Percentiles rank a stretch among this genome's conserved stretches.
phyloP scores from a whole-genome alignment of 2,888 invertebrate species.

The Octonoba sinensis region DNA sequence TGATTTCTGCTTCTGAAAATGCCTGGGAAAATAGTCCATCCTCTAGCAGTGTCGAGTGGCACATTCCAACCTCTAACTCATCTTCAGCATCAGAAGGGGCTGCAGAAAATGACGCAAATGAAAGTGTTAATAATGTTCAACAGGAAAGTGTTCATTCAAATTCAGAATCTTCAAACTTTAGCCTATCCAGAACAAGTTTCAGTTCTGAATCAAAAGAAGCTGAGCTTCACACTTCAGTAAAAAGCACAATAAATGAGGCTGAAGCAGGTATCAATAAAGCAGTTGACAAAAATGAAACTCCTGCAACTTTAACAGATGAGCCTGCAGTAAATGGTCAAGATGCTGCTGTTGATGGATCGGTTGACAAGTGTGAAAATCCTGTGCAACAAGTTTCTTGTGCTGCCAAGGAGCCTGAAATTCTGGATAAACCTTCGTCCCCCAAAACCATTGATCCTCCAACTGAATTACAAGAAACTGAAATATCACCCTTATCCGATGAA shows the following conservation, averaged over 20 bases:
- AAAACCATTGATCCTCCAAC: neutral
- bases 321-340: neutral
- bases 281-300: neutral
- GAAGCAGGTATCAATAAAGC: neutral
- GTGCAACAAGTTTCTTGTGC: neutral
- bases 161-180: conserved; percentile 44
- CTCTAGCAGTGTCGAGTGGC: conserved; percentile 53
- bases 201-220: conserved; percentile 18
- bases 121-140: neutral
- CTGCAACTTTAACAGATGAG: neutral
- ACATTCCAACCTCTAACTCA: conserved; percentile 48
- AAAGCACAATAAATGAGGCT: neutral
- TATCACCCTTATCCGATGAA: conserved; percentile 71
- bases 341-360: neutral
- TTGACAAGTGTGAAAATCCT: conserved; percentile 7
- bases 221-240: neutral
- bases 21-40: conserved; percentile 38
- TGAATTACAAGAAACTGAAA: conserved; percentile 12
- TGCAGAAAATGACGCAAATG: conserved; percentile 18
- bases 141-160: conserved; percentile 14
- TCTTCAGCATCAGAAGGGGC: conserved; percentile 40
- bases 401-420: neutral
- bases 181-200: conserved; percentile 31
- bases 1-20: conserved; percentile 15
- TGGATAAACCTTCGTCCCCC: neutral